Base-by-base conservation (phyloP, 2,888 invertebrate species). In the Agrochola lychnidis region DNA sequence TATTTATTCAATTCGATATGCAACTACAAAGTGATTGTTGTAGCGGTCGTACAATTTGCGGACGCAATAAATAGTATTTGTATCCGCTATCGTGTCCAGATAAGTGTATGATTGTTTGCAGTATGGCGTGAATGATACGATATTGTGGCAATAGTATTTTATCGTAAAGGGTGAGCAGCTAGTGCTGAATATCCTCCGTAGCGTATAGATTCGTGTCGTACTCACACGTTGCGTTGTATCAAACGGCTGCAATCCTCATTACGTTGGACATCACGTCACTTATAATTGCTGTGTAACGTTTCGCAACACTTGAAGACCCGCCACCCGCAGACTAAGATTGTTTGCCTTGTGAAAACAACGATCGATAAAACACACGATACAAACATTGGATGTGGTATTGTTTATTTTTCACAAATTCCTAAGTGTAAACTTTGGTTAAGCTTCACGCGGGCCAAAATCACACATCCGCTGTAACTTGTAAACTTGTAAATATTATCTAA, bases 211-310 rank as follows among this genome's bases (percentile, higher is more conserved):
- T 68, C 66, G 59, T 61, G 67, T 64, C 59, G 66, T 79, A 76
- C 76, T 51, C 57, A 70, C 69, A 68, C 62, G 74, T 75, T 74
- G 79, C 86, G 81, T 81, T 78, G 72, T 82, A 74, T 74, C 70
- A 67, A 78, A 79, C 80, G 70, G 30, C 75, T 88, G 90, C 87
- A 88, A 89, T 87, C 85, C 87, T 90, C 90, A 89, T 92, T 90
- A 88, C 84, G 80, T 87, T 89, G 85, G 85, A 87, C 87, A 89
- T 90, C 93, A 93, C 92, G 92, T 92, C 87, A 89, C 85, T 87
- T 85, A 89, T 93, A 91, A 93, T 93, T 92, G 90, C 89, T 88
- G 87, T 91, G 88, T 90, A 91, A 90, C 88, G 89, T 94, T 93
- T 93, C 87, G 93, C 91, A 93, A 94, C 88, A 88, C 83, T 83